Conservation (phyloP, 2,888 invertebrate species). For the Steromphala cineraria region DNA sequence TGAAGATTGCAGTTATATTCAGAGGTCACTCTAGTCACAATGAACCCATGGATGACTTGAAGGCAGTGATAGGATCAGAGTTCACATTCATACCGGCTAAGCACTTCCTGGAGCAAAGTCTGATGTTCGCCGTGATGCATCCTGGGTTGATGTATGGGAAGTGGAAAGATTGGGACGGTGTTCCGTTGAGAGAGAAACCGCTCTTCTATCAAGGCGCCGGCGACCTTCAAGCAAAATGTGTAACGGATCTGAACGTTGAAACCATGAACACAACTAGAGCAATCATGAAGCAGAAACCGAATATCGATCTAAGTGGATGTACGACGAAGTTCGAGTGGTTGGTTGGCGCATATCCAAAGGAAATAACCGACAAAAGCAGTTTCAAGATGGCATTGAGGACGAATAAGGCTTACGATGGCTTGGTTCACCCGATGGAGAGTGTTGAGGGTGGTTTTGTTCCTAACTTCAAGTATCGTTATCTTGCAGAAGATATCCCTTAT, state of each 20-base stretch:
- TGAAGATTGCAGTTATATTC: constrained; percentile 44
- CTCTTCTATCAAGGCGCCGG: constrained; percentile 63
- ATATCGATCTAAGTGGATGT: not conserved
- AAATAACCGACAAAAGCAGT: constrained; percentile 46
- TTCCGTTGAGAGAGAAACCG: constrained; percentile 47
- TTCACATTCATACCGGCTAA: constrained; percentile 46
- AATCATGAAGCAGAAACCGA: not conserved
- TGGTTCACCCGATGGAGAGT: constrained; percentile 55
- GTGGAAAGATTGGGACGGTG: constrained; percentile 60
- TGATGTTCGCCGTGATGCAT: constrained; percentile 61
- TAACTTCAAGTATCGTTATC: constrained; percentile 59
- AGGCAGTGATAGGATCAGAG: constrained; percentile 47
- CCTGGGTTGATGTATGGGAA: constrained; percentile 62
- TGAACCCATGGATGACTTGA: constrained; percentile 42
- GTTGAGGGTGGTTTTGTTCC: constrained; percentile 53
- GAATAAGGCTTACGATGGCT: constrained; percentile 56
- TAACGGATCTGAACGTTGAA: constrained; percentile 57
- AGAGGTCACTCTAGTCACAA: constrained; percentile 30
- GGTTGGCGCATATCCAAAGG: constrained; percentile 46
- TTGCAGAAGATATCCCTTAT: constrained; percentile 59
- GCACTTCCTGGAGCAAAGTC: constrained; percentile 57
- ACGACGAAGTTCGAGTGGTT: constrained; percentile 42
- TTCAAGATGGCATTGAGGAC: constrained; percentile 48
- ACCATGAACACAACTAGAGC: constrained; percentile 22
- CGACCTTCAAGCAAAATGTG: constrained; percentile 45